Percentiles rank a stretch among this genome's conserved stretches.
Conservation (phyloP, 2,797 vertebrate species). For the Myiotriccus ornatus region DNA sequence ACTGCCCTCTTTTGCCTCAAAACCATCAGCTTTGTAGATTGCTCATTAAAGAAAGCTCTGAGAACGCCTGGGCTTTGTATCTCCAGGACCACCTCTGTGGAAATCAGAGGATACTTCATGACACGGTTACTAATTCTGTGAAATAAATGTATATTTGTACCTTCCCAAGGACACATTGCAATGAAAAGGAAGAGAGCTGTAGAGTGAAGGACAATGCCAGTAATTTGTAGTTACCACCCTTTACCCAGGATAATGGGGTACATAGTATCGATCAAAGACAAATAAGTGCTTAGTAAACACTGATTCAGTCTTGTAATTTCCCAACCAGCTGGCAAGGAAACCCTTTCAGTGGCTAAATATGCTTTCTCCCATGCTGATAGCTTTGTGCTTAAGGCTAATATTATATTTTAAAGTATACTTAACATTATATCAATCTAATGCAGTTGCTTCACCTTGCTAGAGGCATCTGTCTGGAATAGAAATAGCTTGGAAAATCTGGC, state of each 20-base stretch:
- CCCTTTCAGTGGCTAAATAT: not conserved
- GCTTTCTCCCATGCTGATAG: not conserved
- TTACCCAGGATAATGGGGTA: not conserved
- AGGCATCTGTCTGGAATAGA: not conserved
- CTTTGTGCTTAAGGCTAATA: not conserved
- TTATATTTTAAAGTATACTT: conserved; percentile 9
- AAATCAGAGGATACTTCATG: not conserved
- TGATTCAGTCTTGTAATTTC: conserved; percentile 21
- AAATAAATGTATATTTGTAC: not conserved
- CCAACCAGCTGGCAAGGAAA: not conserved
- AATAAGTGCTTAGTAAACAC: not conserved
- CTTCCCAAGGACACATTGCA: not conserved
- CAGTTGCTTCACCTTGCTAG: not conserved
- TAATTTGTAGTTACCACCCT: not conserved
- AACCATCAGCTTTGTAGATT: not conserved
- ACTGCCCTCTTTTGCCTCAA: not conserved
- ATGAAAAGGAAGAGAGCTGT: not conserved
- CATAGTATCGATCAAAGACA: not conserved
- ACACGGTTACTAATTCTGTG: not conserved
- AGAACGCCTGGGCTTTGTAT: not conserved
- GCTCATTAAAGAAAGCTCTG: not conserved
- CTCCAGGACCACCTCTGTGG: not conserved
- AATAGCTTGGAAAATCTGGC: not conserved
- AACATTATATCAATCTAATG: not conserved
- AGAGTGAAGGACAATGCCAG: not conserved